Percentiles rank a stretch among this genome's conserved stretches.
Evolutionary conservation across 2,888 invertebrate species (phyloP).

Genomic region (Therioaphis trifolii): DNA sequence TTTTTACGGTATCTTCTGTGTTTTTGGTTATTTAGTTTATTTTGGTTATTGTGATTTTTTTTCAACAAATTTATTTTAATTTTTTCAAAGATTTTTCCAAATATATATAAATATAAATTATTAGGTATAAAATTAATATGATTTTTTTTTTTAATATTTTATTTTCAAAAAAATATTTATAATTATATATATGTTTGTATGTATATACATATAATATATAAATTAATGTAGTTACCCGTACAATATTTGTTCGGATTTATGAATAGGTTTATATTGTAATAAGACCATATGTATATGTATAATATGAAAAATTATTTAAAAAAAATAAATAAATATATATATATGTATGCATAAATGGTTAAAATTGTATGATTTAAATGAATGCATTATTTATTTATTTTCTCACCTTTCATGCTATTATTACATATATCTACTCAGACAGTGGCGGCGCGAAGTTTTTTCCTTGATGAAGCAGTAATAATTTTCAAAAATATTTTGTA

Average conservation of each 20-base stretch:
- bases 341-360: constrained; percentile 21
- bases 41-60: constrained; percentile 60
- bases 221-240: constrained; percentile 53
- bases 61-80: constrained; percentile 40
- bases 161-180: constrained; percentile 7
- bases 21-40: constrained; percentile 62
- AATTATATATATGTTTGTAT: background rate
- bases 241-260: constrained; percentile 55
- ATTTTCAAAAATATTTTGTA: too few species aligned
- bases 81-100: constrained; percentile 46
- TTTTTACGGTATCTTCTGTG: constrained; percentile 37
- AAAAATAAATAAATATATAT: constrained; percentile 12
- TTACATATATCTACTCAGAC: background rate
- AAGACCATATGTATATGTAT: constrained; percentile 43
- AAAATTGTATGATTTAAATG: background rate
- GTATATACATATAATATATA: constrained; percentile 17
- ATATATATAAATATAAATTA: constrained; percentile 1
- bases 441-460: too few species aligned
- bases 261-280: constrained; percentile 55
- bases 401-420: background rate
- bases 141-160: constrained; percentile 19
- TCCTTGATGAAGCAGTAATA: too few species aligned
- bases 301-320: background rate
- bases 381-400: background rate
- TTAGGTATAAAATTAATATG: constrained; percentile 42